Percentiles rank a stretch among this genome's conserved stretches.
Conservation (phyloP, 2,888 invertebrate genomes). For the Trichacis sp. region DNA sequence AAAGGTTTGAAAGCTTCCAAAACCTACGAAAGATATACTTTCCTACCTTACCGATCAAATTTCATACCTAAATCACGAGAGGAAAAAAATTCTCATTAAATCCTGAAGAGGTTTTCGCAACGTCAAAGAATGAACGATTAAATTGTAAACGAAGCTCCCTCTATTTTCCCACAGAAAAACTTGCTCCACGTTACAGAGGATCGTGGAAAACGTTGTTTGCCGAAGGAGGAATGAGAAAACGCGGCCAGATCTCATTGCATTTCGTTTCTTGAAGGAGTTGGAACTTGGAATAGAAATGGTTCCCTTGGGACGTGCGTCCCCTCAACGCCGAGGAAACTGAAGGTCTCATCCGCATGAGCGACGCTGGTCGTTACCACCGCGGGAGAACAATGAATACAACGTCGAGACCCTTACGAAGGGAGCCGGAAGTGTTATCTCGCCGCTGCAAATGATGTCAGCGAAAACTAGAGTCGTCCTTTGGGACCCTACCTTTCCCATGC, state of each 20-base stretch:
- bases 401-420: conserved; percentile 47
- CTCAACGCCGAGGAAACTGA: conserved; percentile 58
- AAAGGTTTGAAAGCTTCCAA: too few species aligned
- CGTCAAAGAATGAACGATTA: too few species aligned
- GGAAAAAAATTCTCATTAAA: too few species aligned
- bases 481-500: conserved; percentile 8
- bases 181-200: too few species aligned
- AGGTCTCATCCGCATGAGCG: conserved; percentile 51
- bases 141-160: too few species aligned
- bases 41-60: too few species aligned
- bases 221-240: neutral
- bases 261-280: neutral
- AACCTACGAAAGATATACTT: too few species aligned
- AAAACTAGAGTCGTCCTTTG: conserved; percentile 43
- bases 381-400: conserved; percentile 56
- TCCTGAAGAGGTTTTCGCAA: too few species aligned
- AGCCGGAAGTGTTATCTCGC: conserved; percentile 57
- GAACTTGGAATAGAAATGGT: conserved; percentile 31
- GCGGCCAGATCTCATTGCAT: neutral
- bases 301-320: conserved; percentile 50
- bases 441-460: conserved; percentile 53
- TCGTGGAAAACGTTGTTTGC: too few species aligned
- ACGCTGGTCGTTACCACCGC: conserved; percentile 52
- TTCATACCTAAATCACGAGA: too few species aligned
- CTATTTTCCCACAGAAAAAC: too few species aligned